Conservation (phyloP, 2,113 vertebrate species). For the Rousettus leschenaultii region DNA sequence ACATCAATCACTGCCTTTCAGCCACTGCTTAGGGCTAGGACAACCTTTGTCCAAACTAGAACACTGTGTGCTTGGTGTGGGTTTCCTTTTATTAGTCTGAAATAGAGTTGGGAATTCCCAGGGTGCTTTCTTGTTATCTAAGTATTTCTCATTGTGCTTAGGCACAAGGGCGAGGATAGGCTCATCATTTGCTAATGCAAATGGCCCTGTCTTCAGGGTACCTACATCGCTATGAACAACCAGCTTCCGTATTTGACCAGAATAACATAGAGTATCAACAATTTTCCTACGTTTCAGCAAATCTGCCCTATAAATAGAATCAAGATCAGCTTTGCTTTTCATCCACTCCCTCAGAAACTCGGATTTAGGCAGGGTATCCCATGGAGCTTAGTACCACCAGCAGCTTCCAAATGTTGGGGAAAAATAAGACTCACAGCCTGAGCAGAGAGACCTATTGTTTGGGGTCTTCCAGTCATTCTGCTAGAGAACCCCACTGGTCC, state of each 20-base stretch:
- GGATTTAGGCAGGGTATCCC: not conserved
- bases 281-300: not conserved
- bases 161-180: not conserved
- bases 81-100: not conserved
- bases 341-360: not conserved
- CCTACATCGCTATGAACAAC: not conserved
- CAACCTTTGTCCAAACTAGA: not conserved
- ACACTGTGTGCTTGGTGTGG: accelerated
- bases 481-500: not conserved
- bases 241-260: not conserved
- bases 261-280: not conserved
- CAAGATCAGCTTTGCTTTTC: not conserved
- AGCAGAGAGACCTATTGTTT: not conserved
- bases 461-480: not conserved
- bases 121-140: not conserved
- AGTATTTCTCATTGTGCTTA: not conserved
- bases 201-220: not conserved
- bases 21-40: not conserved
- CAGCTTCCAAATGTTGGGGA: not conserved
- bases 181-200: not conserved
- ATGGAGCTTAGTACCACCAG: not conserved
- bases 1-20: not conserved
- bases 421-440: not conserved
- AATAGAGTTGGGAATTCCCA: not conserved
- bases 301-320: not conserved